Base-by-base conservation (phyloP, 2,113 vertebrate genomes). In the Sprattus sprattus region DNA sequence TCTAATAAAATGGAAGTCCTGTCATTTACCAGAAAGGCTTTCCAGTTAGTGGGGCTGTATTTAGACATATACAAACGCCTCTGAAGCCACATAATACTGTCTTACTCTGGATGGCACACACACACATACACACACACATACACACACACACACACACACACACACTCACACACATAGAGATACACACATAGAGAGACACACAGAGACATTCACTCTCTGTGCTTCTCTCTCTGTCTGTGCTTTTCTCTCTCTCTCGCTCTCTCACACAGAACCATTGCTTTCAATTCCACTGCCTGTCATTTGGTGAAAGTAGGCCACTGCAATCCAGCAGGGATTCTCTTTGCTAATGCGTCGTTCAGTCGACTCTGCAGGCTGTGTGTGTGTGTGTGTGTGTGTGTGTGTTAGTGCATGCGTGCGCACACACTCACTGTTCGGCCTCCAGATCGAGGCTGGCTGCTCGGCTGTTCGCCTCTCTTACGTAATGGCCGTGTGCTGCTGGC, bases 251-350 rank as follows among this genome's bases (percentile, higher is more conserved):
- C 4, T 22, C 54, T 60, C 18, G 22, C 18, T 22, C 54, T 60
- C 54, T 15, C 13, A 18, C 89, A 89, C 82, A 90, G 86, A 87
- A 45, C 89, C 80, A 81, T 85, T 83, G 88, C 90, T 92, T 91
- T 91, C 18, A 90, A 91, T 91, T 92, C 90, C 81, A 45, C 84
- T 87, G 83, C 49, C 89, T 86, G 92, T 92, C 92, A 92, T 92
- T 93, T 91, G 90, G 90, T 90, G 91, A 88, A 95, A 95, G 92
- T 95, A 94, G 94, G 95, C 93, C 95, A 94, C 86, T 90, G 88
- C 90, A 91, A 93, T 90, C 92, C 93, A 95, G 91, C 89, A 92
- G 92, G 91, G 93, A 95, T 91, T 87, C 91, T 88, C 88, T 88
- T 92, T 92, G 92, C 91, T 88, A 89, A 87, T 88, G 86, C 90